Percentiles rank a stretch among this genome's conserved stretches.
Evolutionary conservation across 2,797 vertebrate genomes (phyloP).

Genomic region (Sebastes trivittatus): DNA sequence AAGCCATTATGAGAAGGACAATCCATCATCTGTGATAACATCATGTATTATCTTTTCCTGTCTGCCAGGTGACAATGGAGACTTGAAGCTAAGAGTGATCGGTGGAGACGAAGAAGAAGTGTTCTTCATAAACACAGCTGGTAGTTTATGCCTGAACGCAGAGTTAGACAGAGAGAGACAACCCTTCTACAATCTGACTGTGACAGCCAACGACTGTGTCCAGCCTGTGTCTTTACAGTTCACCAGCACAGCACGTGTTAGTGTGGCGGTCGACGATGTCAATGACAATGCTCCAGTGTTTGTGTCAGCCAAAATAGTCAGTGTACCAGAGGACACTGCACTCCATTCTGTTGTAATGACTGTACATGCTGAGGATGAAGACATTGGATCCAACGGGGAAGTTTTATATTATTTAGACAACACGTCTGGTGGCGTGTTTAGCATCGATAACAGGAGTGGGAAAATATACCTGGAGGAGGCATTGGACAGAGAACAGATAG

Average conservation of each 20-base stretch:
- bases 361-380: conserved; percentile 73
- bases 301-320: conserved; percentile 54
- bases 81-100: conserved; percentile 64
- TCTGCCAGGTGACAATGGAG: conserved; percentile 72
- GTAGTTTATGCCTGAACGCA: conserved; percentile 70
- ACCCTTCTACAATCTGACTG: conserved; percentile 73
- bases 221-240: conserved; percentile 59
- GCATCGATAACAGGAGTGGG: conserved; percentile 72
- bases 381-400: conserved; percentile 72
- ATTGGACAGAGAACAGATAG: conserved; percentile 77
- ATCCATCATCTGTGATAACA: background rate
- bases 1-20: background rate
- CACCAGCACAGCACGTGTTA: conserved; percentile 68
- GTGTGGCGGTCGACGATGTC: conserved; percentile 71
- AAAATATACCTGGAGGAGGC: conserved; percentile 69
- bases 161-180: conserved; percentile 78
- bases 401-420: conserved; percentile 75
- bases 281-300: conserved; percentile 83
- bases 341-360: conserved; percentile 70
- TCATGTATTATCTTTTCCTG: background rate
- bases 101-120: conserved; percentile 61
- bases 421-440: conserved; percentile 57
- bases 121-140: conserved; percentile 69
- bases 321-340: conserved; percentile 72
- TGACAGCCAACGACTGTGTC: conserved; percentile 74